Evolutionary conservation across 1,140 invertebrate species (phyloP), one percentile per base, ranked within the genome.

Genomic region (Leptinotarsa texana): DNA sequence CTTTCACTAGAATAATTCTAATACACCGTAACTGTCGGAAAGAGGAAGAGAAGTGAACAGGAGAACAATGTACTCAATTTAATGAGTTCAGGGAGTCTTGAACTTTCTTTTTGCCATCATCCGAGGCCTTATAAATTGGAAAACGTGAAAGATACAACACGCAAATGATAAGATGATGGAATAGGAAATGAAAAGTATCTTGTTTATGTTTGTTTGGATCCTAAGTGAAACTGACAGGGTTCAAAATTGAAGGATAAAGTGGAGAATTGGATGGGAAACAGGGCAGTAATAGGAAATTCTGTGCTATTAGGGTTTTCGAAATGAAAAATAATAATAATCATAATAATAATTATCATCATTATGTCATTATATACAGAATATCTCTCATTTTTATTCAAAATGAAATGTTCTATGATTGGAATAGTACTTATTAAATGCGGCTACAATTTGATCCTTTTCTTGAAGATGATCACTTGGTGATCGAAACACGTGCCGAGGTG

Each of bases 41-140:
- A 15, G n/a, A 57, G 51, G 51, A 15, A 57, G 15, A 15, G 51
- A 18, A 57, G 51, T 57, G 51, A 57, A 57, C 51, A 57, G n/a
- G 51, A 57, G 51, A 57, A 57, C 51, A 57, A 57, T 57, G 51
- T 57, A 57, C 51, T 57, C 51, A 57, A 57, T 57, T 57, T 57
- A 57, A 57, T 57, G 51, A 57, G 51, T 57, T 57, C 51, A 57
- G 51, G 51, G 51, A 57, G 51, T 57, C 51, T 57, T 57, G 51
- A 57, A 57, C 17, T 57, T 57, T 18, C 51, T 57, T 57, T 57
- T 18, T 57, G 51, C 13, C n/a, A 57, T 15, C 51, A 57, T 15
- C n/a, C 3, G 51, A 15, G 2, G 51, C 17, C 15, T 57, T 57
- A 57, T 57, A 57, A 57, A 57, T 57, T 57, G 51, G 51, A 57